These are phyloP conservation scores for Corvus cornix DNA, from an alignment of 2,113 vertebrate genomes.

Conservation along the genomic window DNA sequence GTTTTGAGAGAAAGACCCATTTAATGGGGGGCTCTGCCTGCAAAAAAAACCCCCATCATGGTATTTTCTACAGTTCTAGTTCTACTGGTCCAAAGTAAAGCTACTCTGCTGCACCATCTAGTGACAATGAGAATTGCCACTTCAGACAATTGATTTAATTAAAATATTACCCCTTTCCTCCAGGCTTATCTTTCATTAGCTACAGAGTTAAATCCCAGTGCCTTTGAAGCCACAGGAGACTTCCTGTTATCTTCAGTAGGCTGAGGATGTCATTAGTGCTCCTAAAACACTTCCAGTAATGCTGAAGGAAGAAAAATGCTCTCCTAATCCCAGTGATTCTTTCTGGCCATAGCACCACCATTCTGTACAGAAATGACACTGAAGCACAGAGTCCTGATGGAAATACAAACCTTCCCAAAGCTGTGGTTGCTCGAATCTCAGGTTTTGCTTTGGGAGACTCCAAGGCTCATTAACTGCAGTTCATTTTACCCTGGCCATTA, in stretches of 20 bases:
- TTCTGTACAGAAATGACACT: neutral
- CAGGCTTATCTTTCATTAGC: neutral
- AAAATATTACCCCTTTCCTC: neutral
- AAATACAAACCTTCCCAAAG: neutral
- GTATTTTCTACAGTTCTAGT: slow-evolving; percentile 8
- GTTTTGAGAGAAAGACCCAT: neutral
- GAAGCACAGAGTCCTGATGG: neutral
- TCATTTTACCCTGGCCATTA: neutral
- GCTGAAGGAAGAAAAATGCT: neutral
- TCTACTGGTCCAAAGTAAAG: slow-evolving; percentile 28
- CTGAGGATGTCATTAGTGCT: neutral
- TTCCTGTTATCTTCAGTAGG: neutral
- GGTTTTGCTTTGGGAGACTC: neutral
- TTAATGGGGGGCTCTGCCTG: neutral
- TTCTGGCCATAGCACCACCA: neutral
- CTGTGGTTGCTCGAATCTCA: neutral
- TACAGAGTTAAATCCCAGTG: neutral
- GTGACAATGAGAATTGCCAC: slow-evolving; percentile 43
- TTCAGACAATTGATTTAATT: slow-evolving; percentile 4
- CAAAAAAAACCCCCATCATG: neutral
- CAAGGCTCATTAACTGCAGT: neutral
- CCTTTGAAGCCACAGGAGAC: neutral
- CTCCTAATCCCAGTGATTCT: neutral
- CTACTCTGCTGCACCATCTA: slow-evolving; percentile 65
- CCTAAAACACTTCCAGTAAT: neutral